A percentile compares a stretch with the other conserved stretches of the same genome.
These are phyloP conservation scores for Drosophila pandora DNA, from an alignment of 1,140 invertebrate species.

Conservation along the genomic window DNA sequence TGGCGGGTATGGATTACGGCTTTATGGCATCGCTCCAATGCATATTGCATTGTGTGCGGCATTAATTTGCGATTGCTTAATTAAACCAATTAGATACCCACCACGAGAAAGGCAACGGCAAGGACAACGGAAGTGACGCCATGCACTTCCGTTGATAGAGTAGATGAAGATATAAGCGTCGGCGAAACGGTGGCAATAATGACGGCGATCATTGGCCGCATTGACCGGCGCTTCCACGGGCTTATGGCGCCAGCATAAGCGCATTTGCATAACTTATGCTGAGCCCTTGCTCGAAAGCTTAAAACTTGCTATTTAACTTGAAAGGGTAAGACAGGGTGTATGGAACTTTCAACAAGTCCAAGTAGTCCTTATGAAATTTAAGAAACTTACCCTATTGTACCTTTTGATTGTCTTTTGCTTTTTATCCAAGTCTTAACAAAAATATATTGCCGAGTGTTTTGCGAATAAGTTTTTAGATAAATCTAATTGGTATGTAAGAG, in stretches of 20 bases:
- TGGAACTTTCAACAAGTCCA: not conserved
- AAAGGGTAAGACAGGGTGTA: constrained; percentile 15
- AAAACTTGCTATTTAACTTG: not conserved
- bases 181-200: constrained; percentile 13
- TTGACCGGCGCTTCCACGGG: constrained; percentile 41
- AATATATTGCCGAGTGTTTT: constrained; percentile 4
- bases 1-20: constrained; percentile 56
- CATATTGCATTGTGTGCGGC: constrained; percentile 46
- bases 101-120: constrained; percentile 22
- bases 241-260: constrained; percentile 64
- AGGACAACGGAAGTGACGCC: not conserved
- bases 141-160: constrained; percentile 1
- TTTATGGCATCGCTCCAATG: constrained; percentile 41
- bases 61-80: constrained; percentile 80
- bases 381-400: too few relatives aligned
- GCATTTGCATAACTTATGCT: constrained; percentile 77
- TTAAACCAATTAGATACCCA: constrained; percentile 69
- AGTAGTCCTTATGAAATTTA: not conserved
- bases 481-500: constrained; percentile 48
- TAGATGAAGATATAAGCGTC: constrained; percentile 4
- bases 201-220: constrained; percentile 53
- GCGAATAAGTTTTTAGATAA: constrained; percentile 18
- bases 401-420: not conserved
- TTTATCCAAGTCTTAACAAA: not conserved
- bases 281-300: constrained; percentile 22